phyloP scores from a whole-genome alignment of 2,888 invertebrate species.

The Acrocyrtus sp. region DNA sequence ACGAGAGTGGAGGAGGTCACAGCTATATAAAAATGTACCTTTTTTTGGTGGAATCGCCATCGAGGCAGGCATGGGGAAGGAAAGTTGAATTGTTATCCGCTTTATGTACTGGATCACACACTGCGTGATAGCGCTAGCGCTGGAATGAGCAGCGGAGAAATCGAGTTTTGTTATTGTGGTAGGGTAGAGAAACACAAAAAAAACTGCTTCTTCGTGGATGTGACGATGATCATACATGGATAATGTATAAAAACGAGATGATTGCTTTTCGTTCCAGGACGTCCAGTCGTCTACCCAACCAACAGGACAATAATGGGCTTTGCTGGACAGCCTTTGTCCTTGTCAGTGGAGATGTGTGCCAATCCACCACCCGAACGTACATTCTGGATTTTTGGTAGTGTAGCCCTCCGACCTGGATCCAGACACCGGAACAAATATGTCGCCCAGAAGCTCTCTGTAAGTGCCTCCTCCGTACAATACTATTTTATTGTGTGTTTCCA shows the following conservation, averaged over 20 bases:
- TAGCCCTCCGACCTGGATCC: conserved; percentile 65
- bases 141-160: too few species aligned
- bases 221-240: not conserved
- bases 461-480: conserved; percentile 53
- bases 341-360: conserved; percentile 80
- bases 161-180: too few species aligned
- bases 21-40: too few species aligned
- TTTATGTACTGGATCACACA: conserved; percentile 43
- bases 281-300: conserved; percentile 74
- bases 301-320: conserved; percentile 76
- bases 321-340: conserved; percentile 75
- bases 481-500: not conserved
- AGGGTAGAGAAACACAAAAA: too few species aligned
- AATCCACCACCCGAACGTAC: conserved; percentile 76
- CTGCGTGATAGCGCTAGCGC: conserved; percentile 10
- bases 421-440: conserved; percentile 66
- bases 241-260: conserved; percentile 49
- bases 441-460: conserved; percentile 71
- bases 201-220: too few species aligned
- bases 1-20: too few species aligned
- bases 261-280: conserved; percentile 69
- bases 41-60: too few species aligned
- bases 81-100: too few species aligned
- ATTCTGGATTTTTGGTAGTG: conserved; percentile 70
- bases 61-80: not conserved